Evolutionary conservation across 2,113 vertebrate genomes (phyloP).

Genomic region (Eurypyga helias): DNA sequence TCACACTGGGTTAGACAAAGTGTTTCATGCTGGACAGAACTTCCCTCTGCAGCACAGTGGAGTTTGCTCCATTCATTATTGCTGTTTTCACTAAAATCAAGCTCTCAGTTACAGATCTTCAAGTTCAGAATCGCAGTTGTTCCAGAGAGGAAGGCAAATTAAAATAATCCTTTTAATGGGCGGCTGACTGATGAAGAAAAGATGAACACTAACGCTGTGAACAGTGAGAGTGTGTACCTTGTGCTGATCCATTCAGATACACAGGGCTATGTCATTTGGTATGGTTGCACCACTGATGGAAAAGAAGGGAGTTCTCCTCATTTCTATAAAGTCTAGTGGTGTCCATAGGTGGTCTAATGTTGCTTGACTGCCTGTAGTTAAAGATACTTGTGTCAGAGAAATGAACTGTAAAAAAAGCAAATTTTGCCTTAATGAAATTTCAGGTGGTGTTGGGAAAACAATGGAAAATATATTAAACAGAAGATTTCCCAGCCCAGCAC

Average conservation of each 20-base stretch:
- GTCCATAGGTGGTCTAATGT: neutral
- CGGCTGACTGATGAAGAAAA: neutral
- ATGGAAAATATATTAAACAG: neutral
- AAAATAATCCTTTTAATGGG: neutral
- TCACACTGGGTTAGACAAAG: neutral
- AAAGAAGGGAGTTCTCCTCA: neutral
- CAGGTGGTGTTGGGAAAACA: neutral
- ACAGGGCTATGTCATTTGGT: neutral
- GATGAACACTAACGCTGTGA: neutral
- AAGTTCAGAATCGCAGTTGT: neutral
- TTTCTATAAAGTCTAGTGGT: neutral
- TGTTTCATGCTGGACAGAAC: neutral
- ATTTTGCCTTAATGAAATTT: neutral
- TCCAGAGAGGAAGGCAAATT: neutral
- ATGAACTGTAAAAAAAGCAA: neutral
- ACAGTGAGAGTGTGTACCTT: accelerated
- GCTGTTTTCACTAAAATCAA: neutral
- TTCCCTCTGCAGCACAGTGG: neutral
- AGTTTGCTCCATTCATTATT: neutral
- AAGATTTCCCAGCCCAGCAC: neutral
- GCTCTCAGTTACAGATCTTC: neutral
- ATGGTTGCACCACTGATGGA: neutral
- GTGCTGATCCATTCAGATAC: neutral
- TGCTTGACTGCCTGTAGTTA: neutral
- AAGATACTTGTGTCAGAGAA: neutral